Conservation (phyloP, 2,888 invertebrate genomes). For the Lacanobia oleracea region DNA sequence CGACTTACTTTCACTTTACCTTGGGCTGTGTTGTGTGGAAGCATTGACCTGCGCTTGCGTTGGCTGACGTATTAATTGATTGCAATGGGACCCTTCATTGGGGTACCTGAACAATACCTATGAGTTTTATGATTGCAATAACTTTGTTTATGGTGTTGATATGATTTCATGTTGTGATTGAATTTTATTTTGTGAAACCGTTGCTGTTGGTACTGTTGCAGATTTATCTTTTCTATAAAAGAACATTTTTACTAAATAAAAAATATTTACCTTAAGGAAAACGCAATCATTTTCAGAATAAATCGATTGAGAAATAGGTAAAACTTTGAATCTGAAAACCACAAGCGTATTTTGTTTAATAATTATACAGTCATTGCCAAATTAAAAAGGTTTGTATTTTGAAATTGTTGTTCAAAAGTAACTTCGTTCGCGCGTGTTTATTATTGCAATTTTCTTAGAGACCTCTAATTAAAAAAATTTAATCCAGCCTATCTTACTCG, state of each 20-base stretch:
- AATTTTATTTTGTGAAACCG: background rate
- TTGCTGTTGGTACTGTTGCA: too few relatives aligned
- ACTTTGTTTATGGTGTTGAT: conserved; percentile 1
- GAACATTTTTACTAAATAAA: background rate
- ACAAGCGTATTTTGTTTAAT: background rate
- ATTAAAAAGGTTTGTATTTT: conserved; percentile 13
- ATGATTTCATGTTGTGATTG: background rate
- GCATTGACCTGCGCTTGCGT: conserved; percentile 71
- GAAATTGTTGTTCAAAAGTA: background rate
- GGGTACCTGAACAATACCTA: conserved; percentile 24
- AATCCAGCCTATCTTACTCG: too few relatives aligned
- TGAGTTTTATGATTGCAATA: conserved; percentile 12
- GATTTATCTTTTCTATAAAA: too few relatives aligned
- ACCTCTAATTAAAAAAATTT: too few relatives aligned
- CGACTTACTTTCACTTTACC: conserved; percentile 84
- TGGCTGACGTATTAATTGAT: conserved; percentile 55
- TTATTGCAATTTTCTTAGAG: too few relatives aligned
- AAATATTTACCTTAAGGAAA: background rate
- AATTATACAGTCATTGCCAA: conserved; percentile 1
- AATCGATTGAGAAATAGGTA: conserved; percentile 16
- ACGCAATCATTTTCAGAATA: background rate
- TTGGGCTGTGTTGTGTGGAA: conserved; percentile 76
- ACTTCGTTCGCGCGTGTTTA: too few relatives aligned
- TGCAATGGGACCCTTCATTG: conserved; percentile 25
- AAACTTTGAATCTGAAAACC: conserved; percentile 9